phyloP scores from a whole-genome alignment of 2,113 vertebrate genomes.

The Proteles cristata region DNA sequence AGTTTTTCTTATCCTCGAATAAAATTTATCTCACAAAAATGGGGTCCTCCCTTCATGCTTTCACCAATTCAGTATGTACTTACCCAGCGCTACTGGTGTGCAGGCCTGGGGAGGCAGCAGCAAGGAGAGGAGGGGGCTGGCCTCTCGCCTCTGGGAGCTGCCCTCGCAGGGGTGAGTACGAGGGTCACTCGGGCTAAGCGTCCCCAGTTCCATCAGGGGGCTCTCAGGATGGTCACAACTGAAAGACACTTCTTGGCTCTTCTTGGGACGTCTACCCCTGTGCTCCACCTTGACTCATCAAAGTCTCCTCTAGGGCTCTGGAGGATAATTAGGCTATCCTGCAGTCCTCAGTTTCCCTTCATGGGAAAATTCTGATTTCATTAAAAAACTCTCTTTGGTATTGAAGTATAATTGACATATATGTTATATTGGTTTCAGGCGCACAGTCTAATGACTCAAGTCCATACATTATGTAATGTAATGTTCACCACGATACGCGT shows the following conservation, averaged over 20 bases:
- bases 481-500: background rate
- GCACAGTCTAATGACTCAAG: background rate
- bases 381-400: background rate
- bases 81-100: background rate
- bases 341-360: background rate
- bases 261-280: background rate
- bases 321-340: background rate
- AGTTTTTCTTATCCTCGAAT: background rate
- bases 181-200: fast-evolving
- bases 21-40: background rate
- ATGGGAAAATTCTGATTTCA: background rate
- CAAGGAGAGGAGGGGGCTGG: background rate
- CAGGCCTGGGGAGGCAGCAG: background rate
- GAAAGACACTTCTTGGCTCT: background rate
- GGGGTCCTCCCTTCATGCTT: background rate
- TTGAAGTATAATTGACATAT: background rate
- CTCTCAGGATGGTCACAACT: background rate
- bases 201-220: background rate
- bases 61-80: background rate
- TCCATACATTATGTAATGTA: background rate
- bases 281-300: too few relatives aligned
- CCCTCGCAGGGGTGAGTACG: background rate
- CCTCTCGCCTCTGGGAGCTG: background rate
- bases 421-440: background rate
- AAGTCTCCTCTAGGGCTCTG: background rate